Base-by-base conservation (phyloP, 2,797 vertebrate species). In the Notamacropus eugenii region DNA sequence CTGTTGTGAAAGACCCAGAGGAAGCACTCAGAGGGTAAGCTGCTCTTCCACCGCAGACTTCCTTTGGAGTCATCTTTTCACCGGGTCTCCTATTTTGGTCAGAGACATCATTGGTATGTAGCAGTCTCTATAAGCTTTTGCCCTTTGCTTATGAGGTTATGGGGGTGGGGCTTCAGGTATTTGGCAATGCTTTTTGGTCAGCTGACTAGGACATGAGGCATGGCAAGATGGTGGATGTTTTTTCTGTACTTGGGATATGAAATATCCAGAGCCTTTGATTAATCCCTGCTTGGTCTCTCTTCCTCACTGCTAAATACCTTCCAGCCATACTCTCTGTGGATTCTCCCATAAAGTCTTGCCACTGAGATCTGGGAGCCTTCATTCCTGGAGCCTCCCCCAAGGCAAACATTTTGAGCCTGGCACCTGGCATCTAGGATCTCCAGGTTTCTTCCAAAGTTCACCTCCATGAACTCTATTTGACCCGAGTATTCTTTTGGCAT, bases 371-470 rank as follows among this genome's bases (percentile, higher is more conserved):
- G 94, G 93, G 74, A 97, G 95, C 92, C 95, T 91, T 92, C 54
- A 74, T 94, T 96, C 93, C 96, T 97, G 97, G 96, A 92, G 97
- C 28, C 92, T 93, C 90, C 94, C 97, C 95, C 29, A 55, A 97
- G 93, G 96, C 96, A 96, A 95, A 96, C 94, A 94, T 54, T 0
- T 6, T 93, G 95, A 96, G 91, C 91, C 94, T 87, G 0, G 2
- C 94, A 96, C 96, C 95, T 0, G 2, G 92, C 96, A 93, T 74
- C 16, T 56, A 93, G 93, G 34, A 2, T 96, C 95, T 94, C 93
- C 27, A 40, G 31, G 90, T 55, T 59, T 90, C 96, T 96, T 90
- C 46, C 52, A 67, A 93, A 95, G 4, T 95, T 95, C 67, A 22
- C 96, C 90, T 97, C 93, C 62, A 0, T 96, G 95, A 95, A 91